Percentiles rank a stretch among this genome's conserved stretches.
phyloP scores from a whole-genome alignment of 2,113 vertebrate genomes.

The Mobula hypostoma region DNA sequence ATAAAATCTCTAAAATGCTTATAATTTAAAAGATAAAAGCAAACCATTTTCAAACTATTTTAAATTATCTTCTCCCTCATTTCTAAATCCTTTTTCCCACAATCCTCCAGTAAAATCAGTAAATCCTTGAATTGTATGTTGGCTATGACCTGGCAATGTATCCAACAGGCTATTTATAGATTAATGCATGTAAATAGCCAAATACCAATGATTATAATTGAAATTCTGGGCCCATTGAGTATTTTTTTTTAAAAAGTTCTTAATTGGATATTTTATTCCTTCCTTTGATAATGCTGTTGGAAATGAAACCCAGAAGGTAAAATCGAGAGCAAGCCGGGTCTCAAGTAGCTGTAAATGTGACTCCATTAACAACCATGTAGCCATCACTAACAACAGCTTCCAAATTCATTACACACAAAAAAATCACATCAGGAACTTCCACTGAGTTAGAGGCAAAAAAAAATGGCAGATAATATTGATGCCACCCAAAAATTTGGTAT shows the following conservation, averaged over 20 bases:
- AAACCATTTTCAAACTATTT: too few relatives aligned
- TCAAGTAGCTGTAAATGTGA: not conserved
- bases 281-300: not conserved
- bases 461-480: not conserved
- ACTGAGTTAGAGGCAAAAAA: not conserved
- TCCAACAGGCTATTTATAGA: too few relatives aligned
- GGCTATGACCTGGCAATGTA: too few relatives aligned
- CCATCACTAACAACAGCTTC: not conserved
- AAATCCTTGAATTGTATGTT: too few relatives aligned
- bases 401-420: not conserved
- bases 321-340: not conserved
- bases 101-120: too few relatives aligned
- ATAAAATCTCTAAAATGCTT: too few relatives aligned
- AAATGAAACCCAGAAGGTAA: not conserved
- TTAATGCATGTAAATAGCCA: too few relatives aligned
- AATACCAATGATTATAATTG: too few relatives aligned
- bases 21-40: too few relatives aligned
- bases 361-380: not conserved
- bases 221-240: too few relatives aligned
- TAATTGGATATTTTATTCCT: not conserved
- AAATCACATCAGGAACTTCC: not conserved
- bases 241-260: not conserved
- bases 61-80: too few relatives aligned
- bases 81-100: too few relatives aligned
- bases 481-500: not conserved